Conservation (phyloP, 2,113 vertebrate species). For the Acanthisitta chloris region DNA sequence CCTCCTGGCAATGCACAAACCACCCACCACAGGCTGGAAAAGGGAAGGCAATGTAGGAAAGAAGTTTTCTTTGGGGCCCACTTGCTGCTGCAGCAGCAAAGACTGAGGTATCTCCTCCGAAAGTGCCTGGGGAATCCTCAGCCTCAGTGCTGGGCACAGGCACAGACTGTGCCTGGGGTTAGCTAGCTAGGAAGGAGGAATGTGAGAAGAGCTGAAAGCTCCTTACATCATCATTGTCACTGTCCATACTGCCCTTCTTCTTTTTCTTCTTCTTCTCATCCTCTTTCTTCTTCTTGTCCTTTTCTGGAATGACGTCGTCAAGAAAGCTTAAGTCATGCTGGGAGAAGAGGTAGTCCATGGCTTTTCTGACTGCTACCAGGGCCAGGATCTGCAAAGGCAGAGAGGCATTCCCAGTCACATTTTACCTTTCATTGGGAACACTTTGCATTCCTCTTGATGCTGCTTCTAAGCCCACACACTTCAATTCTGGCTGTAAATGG, state of each 20-base stretch:
- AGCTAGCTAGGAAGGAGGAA: not conserved
- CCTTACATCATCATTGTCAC: slow-evolving; percentile 94
- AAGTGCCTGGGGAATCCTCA: not conserved
- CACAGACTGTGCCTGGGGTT: fast-evolving
- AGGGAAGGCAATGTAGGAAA: not conserved
- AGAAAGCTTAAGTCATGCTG: slow-evolving; percentile 96
- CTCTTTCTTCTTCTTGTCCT: slow-evolving; percentile 99
- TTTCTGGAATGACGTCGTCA: slow-evolving; percentile 97
- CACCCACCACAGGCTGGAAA: not conserved
- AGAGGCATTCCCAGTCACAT: not conserved
- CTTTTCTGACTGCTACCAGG: slow-evolving; percentile 94
- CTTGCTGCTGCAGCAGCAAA: not conserved
- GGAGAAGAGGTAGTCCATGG: slow-evolving; percentile 96
- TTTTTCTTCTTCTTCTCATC: slow-evolving; percentile 96
- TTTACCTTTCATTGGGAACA: not conserved
- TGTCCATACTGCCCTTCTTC: slow-evolving; percentile 90
- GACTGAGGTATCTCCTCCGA: not conserved
- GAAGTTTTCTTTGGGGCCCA: not conserved
- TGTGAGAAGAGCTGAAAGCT: not conserved
- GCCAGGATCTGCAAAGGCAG: slow-evolving; percentile 87
- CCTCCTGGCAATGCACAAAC: not conserved
- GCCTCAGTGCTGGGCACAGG: not conserved
- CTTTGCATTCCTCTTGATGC: not conserved
- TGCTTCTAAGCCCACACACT: not conserved
- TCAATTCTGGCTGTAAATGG: not conserved